Conservation (phyloP, 2,113 vertebrate genomes). For the Onychorhynchus coronatus region DNA sequence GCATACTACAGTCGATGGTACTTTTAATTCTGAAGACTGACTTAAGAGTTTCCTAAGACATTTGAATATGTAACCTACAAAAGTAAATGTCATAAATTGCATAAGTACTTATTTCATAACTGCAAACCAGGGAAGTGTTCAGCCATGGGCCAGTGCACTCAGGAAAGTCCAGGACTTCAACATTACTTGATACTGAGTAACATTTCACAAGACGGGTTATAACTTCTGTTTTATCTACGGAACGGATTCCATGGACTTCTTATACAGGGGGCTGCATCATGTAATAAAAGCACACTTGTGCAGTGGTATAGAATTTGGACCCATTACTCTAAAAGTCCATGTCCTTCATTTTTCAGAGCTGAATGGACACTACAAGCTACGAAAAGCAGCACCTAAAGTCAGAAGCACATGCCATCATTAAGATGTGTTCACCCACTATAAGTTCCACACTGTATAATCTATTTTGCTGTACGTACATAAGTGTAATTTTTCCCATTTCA, state of each 20-base stretch:
- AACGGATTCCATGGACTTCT: background rate
- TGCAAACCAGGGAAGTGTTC: background rate
- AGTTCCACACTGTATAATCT: background rate
- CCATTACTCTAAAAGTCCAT: background rate
- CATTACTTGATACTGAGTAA: background rate
- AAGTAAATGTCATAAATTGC: background rate
- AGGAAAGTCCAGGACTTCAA: background rate
- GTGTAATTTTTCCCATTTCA: background rate
- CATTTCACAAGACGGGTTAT: background rate
- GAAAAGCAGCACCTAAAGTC: background rate
- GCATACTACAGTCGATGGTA: background rate
- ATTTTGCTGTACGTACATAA: background rate
- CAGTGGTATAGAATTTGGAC: rapidly evolving
- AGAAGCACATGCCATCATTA: background rate
- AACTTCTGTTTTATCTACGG: background rate
- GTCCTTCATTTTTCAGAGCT: background rate
- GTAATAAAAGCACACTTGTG: background rate
- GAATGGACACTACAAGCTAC: background rate
- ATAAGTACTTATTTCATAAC: background rate
- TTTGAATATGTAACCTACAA: background rate
- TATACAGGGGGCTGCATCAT: background rate
- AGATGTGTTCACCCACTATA: rapidly evolving
- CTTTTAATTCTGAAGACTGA: background rate
- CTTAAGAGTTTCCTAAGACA: background rate
- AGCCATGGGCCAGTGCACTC: background rate